Conservation (phyloP, 92 coral and sea anemone genomes). For the Bergia sp. region DNA sequence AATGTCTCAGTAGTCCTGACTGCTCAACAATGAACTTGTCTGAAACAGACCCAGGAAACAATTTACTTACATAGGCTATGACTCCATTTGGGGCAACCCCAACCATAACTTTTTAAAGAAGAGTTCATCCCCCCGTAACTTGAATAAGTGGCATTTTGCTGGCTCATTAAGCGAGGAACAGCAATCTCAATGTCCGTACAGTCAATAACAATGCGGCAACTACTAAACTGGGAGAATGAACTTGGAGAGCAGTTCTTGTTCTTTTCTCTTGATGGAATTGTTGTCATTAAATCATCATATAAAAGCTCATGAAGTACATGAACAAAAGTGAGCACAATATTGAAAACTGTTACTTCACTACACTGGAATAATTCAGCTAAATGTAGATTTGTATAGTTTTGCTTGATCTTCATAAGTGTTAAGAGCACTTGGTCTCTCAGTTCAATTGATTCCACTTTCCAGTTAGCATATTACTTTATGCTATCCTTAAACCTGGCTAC, state of each 20-base stretch:
- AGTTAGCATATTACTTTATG: slow-evolving; percentile 52
- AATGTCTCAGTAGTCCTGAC: slow-evolving; percentile 55
- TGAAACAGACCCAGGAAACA: slow-evolving; percentile 66
- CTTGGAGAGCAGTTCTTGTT: slow-evolving; percentile 61
- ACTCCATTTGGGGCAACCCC: slow-evolving; percentile 78
- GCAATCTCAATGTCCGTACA: slow-evolving; percentile 66
- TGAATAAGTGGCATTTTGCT: slow-evolving; percentile 58
- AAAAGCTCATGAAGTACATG: slow-evolving; percentile 42
- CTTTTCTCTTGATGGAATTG: slow-evolving; percentile 58
- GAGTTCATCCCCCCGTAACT: slow-evolving; percentile 63
- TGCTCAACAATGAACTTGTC: slow-evolving; percentile 65
- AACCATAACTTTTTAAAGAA: slow-evolving; percentile 57
- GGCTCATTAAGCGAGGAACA: slow-evolving; percentile 49
- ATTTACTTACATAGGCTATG: slow-evolving; percentile 62
- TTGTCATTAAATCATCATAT: slow-evolving; percentile 57
- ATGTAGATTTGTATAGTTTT: slow-evolving; percentile 60
- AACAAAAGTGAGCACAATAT: slow-evolving; percentile 54
- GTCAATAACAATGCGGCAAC: slow-evolving; percentile 60
- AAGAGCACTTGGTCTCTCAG: slow-evolving; percentile 54
- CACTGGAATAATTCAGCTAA: slow-evolving; percentile 61
- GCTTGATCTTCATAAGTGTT: slow-evolving; percentile 53
- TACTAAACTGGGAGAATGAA: slow-evolving; percentile 56
- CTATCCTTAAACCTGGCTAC: slow-evolving; percentile 31
- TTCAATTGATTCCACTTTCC: slow-evolving; percentile 54
- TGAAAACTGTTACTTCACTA: slow-evolving; percentile 60